Evolutionary conservation across 2,797 vertebrate species (phyloP).

Genomic region (Hydrocynus forskahlii): DNA sequence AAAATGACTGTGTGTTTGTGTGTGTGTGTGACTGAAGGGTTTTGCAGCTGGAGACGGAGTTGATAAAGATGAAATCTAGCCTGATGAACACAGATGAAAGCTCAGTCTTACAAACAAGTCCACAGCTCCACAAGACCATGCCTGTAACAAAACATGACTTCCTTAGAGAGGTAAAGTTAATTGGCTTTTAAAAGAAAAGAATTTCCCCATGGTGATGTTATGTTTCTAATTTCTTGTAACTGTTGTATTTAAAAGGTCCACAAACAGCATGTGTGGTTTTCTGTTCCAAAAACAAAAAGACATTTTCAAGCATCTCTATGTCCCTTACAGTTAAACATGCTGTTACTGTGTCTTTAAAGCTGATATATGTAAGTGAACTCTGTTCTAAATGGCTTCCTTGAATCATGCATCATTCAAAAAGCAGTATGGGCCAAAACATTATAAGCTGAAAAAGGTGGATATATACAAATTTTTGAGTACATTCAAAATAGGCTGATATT

Average conservation of each 20-base stretch:
- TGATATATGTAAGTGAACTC: no score
- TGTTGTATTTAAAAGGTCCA: not conserved
- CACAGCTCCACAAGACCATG: slow-evolving; percentile 49
- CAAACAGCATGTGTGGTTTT: no score
- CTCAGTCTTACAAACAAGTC: slow-evolving; percentile 5
- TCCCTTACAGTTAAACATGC: no score
- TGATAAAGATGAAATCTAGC: slow-evolving; percentile 69
- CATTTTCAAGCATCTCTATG: no score
- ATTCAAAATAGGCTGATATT: no score
- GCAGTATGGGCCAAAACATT: no score
- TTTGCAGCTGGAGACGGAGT: slow-evolving; percentile 73
- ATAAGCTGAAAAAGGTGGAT: no score
- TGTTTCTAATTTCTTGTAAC: not conserved
- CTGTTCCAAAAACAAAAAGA: no score
- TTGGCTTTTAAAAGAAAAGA: not conserved
- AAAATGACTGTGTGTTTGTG: not conserved
- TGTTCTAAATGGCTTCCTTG: no score
- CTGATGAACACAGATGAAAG: slow-evolving; percentile 38
- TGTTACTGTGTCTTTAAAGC: no score
- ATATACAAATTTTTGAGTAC: no score
- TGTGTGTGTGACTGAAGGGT: slow-evolving; percentile 63
- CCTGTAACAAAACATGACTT: slow-evolving; percentile 59
- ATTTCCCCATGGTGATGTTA: not conserved
- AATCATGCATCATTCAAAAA: no score
- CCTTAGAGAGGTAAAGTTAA: slow-evolving; percentile 47